Evolutionary conservation across 1,140 invertebrate genomes (phyloP).

Genomic region (Lucilia cuprina): DNA sequence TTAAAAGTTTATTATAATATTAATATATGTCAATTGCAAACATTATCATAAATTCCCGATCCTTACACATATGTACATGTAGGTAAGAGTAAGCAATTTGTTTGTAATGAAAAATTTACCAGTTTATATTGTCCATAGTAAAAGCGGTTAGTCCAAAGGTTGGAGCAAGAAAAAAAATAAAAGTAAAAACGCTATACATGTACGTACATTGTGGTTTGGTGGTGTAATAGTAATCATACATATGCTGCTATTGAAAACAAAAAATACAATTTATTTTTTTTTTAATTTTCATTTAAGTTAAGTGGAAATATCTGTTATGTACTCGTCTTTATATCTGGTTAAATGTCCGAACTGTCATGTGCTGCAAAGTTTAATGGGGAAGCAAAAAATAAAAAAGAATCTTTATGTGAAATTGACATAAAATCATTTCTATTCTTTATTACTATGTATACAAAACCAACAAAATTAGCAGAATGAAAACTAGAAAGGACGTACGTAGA

Average conservation of each 20-base stretch:
- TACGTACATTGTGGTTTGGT: neutral
- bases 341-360: conserved; percentile 25
- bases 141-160: neutral
- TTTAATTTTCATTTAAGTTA: conserved; percentile 23
- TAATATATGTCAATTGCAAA: no score
- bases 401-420: conserved; percentile 22
- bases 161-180: neutral
- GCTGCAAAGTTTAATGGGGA: neutral
- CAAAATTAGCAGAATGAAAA: neutral
- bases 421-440: neutral
- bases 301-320: conserved; percentile 27
- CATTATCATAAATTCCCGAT: no score
- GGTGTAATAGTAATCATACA: neutral
- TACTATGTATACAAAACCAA: neutral
- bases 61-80: no score
- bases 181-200: neutral
- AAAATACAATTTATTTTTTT: neutral
- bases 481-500: neutral
- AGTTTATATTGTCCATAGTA: no score
- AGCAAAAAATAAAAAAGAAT: neutral
- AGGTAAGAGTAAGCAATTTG: no score
- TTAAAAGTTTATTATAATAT: no score
- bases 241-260: neutral
- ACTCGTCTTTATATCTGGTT: conserved; percentile 30
- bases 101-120: no score